phyloP scores from a whole-genome alignment of 1,140 invertebrate species.

The Notospermus geniculatus region DNA sequence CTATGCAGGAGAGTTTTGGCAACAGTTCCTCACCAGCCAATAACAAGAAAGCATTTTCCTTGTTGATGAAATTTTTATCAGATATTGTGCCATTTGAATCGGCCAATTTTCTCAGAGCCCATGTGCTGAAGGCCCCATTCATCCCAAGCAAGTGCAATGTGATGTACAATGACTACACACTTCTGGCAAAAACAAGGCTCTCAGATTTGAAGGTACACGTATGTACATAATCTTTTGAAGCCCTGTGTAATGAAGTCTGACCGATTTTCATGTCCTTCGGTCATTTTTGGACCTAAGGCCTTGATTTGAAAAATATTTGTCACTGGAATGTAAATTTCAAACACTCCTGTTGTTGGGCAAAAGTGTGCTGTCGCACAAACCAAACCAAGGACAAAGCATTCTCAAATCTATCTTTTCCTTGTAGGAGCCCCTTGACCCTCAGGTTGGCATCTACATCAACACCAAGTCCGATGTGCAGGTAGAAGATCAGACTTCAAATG shows the following conservation, averaged over 20 bases:
- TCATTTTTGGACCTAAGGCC: no score
- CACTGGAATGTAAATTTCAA: no score
- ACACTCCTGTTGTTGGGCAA: no score
- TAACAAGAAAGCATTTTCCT: conserved; percentile 38
- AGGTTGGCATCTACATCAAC: conserved; percentile 7
- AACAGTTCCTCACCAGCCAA: conserved; percentile 25
- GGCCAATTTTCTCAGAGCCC: conserved; percentile 30
- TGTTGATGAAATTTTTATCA: conserved; percentile 43
- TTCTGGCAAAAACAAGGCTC: conserved; percentile 43
- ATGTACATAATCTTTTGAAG: background rate
- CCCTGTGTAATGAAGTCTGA: no score
- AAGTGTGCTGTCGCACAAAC: no score
- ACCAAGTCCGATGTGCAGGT: background rate
- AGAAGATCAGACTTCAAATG: conserved; percentile 13
- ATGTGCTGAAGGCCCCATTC: conserved; percentile 39
- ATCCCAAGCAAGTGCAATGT: conserved; percentile 43
- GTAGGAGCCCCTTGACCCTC: conserved; percentile 12
- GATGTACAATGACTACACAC: conserved; percentile 37
- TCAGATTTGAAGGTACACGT: conserved; percentile 41
- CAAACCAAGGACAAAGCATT: no score
- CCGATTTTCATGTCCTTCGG: no score
- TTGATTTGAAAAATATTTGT: no score
- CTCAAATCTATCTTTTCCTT: background rate
- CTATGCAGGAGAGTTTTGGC: conserved; percentile 36
- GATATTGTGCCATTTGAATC: conserved; percentile 45